Evolutionary conservation across 2,888 invertebrate species (phyloP).

Genomic region (Saturnia japonica): DNA sequence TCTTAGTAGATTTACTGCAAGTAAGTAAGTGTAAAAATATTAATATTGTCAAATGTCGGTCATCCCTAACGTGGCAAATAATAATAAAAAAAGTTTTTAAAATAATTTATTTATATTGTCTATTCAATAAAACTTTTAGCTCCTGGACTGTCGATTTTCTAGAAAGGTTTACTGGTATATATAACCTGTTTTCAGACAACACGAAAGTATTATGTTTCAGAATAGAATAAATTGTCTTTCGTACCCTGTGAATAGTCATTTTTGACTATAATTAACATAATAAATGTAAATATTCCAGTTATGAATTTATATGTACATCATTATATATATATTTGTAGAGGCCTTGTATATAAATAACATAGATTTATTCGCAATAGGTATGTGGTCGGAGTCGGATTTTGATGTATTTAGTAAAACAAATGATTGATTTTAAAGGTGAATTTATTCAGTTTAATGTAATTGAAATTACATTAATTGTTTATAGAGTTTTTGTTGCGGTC

Average conservation of each 20-base stretch:
- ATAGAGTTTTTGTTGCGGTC: no score
- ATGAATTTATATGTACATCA: conserved; percentile 22
- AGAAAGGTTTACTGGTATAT: no score
- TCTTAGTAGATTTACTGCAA: no score
- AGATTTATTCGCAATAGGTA: conserved; percentile 9
- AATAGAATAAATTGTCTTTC: background rate
- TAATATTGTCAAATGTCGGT: no score
- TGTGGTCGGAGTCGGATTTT: background rate
- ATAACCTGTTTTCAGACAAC: background rate
- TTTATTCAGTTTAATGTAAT: background rate
- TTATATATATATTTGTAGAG: conserved; percentile 35
- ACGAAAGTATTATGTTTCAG: conserved; percentile 1
- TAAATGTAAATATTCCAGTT: conserved; percentile 42
- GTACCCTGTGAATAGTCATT: conserved; percentile 16
- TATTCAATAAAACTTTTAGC: no score
- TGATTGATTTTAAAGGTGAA: conserved; percentile 4
- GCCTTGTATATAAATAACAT: conserved; percentile 34
- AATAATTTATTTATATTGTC: no score
- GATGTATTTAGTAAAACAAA: background rate
- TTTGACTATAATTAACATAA: conserved; percentile 31
- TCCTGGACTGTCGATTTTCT: no score
- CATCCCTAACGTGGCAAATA: no score
- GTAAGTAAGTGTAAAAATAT: no score
- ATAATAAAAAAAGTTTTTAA: no score
- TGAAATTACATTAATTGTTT: background rate